Percentiles rank a stretch among this genome's conserved stretches.
These are phyloP conservation scores for Zaprionus nigranus DNA, from an alignment of 1,140 invertebrate genomes.

Conservation along the genomic window DNA sequence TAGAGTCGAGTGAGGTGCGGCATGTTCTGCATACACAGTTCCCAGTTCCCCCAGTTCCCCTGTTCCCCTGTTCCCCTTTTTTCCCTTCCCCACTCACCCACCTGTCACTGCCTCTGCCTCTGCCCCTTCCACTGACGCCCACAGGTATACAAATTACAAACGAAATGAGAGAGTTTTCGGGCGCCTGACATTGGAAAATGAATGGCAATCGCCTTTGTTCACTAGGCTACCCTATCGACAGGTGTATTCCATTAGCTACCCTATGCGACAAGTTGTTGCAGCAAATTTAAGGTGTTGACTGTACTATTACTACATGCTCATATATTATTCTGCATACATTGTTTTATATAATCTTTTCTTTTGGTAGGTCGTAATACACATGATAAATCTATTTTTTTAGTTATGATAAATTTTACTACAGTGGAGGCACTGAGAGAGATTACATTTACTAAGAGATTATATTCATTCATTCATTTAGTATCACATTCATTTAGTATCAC, in stretches of 20 bases:
- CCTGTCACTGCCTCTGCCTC: not conserved
- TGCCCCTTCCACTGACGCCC: slow-evolving; percentile 2
- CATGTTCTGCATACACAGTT: not conserved
- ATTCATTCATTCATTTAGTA: too few species aligned
- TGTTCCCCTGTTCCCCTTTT: not conserved
- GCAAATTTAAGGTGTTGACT: not conserved
- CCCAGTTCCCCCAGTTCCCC: not conserved
- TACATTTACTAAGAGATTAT: too few species aligned
- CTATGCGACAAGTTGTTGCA: not conserved
- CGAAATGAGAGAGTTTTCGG: slow-evolving; percentile 67
- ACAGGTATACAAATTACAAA: slow-evolving; percentile 72
- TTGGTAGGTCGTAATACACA: too few species aligned
- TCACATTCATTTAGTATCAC: too few species aligned
- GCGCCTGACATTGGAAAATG: slow-evolving; percentile 48
- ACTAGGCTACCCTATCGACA: slow-evolving; percentile 3
- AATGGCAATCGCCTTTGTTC: slow-evolving; percentile 64
- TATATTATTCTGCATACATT: too few species aligned
- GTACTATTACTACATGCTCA: too few species aligned
- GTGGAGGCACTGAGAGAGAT: too few species aligned
- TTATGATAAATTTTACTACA: too few species aligned
- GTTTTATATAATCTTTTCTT: not conserved
- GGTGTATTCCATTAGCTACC: slow-evolving; percentile 8
- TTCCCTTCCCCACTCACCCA: not conserved
- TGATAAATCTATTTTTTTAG: too few species aligned
- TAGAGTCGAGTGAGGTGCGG: slow-evolving; percentile 8